Evolutionary conservation across 2,113 vertebrate species (phyloP), one percentile per base, ranked within the genome.

Genomic region (Rhabdomys dilectus): DNA sequence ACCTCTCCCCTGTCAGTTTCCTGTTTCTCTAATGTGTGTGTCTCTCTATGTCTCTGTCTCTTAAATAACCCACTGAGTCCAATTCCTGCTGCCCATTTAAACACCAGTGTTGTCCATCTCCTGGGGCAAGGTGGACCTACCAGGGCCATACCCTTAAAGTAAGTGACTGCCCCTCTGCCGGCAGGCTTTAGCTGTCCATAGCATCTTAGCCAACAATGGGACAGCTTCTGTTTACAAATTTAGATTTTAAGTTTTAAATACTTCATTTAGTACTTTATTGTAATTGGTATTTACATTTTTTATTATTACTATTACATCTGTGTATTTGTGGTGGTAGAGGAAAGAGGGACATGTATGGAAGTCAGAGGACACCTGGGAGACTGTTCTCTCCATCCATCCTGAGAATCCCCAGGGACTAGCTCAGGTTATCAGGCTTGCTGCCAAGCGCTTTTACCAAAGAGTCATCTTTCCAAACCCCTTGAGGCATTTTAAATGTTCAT

Each of bases 191-290:
- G 6, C n/a, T 84, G 56, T 60, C 6, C 1, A 7, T 26, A 24
- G 56, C 81, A 7, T 60, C 26, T 12, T 22, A 39, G 80, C 36
- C 10, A 31, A 16, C 58, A 45, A 3, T 19, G 34, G 39, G 82
- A 31, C 94, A 16, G n/a, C 91, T 91, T 89, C 7, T 10, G 62
- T 78, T 93, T 89, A 91, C 36, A 89, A 11, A 64, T 88, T 91
- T 64, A 76, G 34, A 93, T 60, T 42, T 96, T 96, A 96, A 92
- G 92, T 88, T 88, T 48, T 70, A 70, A 73, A 90, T 95, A 34
- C 56, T 95, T 62, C 15, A 64, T 11, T 64, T 88, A 45, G 3
- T 91, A 64, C 56, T 15, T 96, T 21, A 21, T 11, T 68, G 12
- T 87, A 8, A 39, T 87, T 66, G 64, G 34, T 24, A 81, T 92